Evolutionary conservation across 2,113 vertebrate genomes (phyloP).

Genomic region (Anoplopoma fimbria): DNA sequence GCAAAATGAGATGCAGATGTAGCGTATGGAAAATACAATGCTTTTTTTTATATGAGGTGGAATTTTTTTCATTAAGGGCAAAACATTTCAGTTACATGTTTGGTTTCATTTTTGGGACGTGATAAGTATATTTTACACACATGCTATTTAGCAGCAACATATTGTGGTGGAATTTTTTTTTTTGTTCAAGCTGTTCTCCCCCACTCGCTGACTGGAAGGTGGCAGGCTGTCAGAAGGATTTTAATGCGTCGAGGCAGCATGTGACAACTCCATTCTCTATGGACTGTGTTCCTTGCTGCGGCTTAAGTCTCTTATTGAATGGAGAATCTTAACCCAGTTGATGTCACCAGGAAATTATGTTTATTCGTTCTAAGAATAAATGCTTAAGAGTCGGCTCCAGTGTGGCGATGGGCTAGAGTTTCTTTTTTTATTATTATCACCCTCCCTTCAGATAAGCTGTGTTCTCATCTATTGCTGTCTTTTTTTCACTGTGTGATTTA

Average conservation of each 20-base stretch:
- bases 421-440: conserved; percentile 21
- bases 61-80: background rate
- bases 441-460: conserved; percentile 25
- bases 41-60: background rate
- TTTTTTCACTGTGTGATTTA: conserved; percentile 38
- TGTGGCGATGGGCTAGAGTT: conserved; percentile 40
- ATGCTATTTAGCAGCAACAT: conserved; percentile 30
- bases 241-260: conserved; percentile 66
- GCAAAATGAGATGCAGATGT: conserved; percentile 37
- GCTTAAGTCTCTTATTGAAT: conserved; percentile 75
- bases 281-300: conserved; percentile 54
- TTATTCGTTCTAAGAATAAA: conserved; percentile 77
- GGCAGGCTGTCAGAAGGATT: conserved; percentile 73
- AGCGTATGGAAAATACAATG: background rate
- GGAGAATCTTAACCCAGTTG: conserved; percentile 65
- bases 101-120: conserved; percentile 13
- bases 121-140: conserved; percentile 17
- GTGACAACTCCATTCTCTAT: conserved; percentile 75
- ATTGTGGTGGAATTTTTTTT: conserved; percentile 24
- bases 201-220: conserved; percentile 47
- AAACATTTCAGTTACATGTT: conserved; percentile 26
- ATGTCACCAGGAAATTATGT: conserved; percentile 73
- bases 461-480: conserved; percentile 20
- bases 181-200: conserved; percentile 39
- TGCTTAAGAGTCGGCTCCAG: conserved; percentile 42